Base-by-base conservation (phyloP, 2,797 vertebrate genomes). In the Peromyscus melanophrys region DNA sequence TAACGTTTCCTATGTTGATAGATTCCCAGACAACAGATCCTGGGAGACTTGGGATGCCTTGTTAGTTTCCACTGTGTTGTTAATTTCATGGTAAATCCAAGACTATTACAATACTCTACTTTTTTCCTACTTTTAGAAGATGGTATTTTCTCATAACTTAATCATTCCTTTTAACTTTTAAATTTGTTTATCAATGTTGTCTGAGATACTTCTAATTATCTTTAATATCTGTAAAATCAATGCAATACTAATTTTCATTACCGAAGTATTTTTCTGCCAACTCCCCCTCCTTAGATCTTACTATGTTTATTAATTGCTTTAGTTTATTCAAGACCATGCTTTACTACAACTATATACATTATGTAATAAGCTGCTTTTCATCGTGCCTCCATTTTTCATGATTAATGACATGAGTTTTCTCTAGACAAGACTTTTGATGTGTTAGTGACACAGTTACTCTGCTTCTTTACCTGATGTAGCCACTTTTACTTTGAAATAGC, bases 231-330 rank as follows among this genome's bases (percentile, higher is more conserved):
- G 4, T 21, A 52, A 10, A 1, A 52, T 43, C 76, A 65, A 13
- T 14, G 40, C 4, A 57, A 19, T 3, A 6, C 2, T 34, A 14
- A 25, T 0, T 5, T 37, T 11, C 14, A 4, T 37, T 34, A 11
- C 43, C 2, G 34, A 31, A 13, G 0, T 5, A 23, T 40, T 29
- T 46, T 27, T 14, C 8, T 13, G 2, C 25, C 23, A 9, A 1
- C 0, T 10, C 49, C 52, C 52, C 13, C 52, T 29, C 0, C 43
- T 4, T 23, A 63, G 5, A 21, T 57, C 29, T 13, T 37, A 16
- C 5, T 59, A 69, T 34, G 37, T 40, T 46, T 55, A 40, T 17
- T 69, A 25, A 27, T 29, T 23, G 31, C n/a, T 14, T 49, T 43
- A 16, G 16, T 40, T 57, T 49, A 13, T 21, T 14, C 43, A 43